These are phyloP conservation scores for Pseudorhiza aurosa DNA, from an alignment of 30 jellyfish, hydroid and myxozoan genomes.

Conservation along the genomic window DNA sequence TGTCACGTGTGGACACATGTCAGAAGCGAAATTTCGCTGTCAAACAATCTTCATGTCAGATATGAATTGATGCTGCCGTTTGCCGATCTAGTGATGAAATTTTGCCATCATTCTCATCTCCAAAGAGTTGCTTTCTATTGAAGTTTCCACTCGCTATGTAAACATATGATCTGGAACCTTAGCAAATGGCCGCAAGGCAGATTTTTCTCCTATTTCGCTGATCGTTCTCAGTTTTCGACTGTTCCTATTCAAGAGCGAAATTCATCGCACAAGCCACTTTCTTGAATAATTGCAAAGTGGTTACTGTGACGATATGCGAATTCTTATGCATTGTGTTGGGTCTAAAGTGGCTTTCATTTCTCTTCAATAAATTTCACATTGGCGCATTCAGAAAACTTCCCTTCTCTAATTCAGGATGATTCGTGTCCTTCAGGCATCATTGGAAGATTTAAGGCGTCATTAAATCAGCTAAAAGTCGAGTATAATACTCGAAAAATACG, in stretches of 20 bases:
- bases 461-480: too few species aligned
- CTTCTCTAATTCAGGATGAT: too few species aligned
- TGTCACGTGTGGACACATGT: neutral
- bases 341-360: neutral
- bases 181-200: slow-evolving; percentile 18
- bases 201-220: slow-evolving; percentile 7
- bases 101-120: neutral
- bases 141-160: slow-evolving; percentile 15
- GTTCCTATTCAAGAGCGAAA: slow-evolving; percentile 18
- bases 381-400: too few species aligned
- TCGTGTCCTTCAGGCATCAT: too few species aligned
- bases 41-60: neutral
- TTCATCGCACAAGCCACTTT: slow-evolving; percentile 27
- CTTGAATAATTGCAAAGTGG: slow-evolving; percentile 17
- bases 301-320: slow-evolving; percentile 26
- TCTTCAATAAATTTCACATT: too few species aligned
- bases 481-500: too few species aligned
- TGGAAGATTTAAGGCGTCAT: too few species aligned
- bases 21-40: slow-evolving; percentile 1
- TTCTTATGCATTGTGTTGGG: neutral
- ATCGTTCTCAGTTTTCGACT: slow-evolving; percentile 29
- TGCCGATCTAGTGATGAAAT: neutral
- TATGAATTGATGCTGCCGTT: neutral
- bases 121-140: slow-evolving; percentile 15
- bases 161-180: slow-evolving; percentile 6